These are phyloP conservation scores for Nineta flava DNA, from an alignment of 2,888 invertebrate genomes.

Conservation along the genomic window DNA sequence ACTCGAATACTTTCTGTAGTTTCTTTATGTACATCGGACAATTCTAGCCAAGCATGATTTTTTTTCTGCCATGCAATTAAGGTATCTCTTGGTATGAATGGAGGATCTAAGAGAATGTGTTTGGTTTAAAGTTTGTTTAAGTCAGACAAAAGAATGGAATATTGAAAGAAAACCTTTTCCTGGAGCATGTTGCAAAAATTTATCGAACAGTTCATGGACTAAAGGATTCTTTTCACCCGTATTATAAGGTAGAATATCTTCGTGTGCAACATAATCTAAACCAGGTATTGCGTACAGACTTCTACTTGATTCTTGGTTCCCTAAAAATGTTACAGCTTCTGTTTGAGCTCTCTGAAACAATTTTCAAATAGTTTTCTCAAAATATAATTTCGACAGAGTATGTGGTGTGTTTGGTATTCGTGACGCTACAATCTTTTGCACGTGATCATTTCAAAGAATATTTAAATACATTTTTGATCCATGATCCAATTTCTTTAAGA, in stretches of 20 bases:
- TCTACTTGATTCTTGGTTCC: slow-evolving; percentile 88
- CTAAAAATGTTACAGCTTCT: slow-evolving; percentile 92
- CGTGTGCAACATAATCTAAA: slow-evolving; percentile 94
- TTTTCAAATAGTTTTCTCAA: slow-evolving; percentile 6
- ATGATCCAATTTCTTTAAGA: too few relatives aligned
- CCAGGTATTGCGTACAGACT: slow-evolving; percentile 95
- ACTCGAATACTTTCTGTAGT: slow-evolving; percentile 92
- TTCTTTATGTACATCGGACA: slow-evolving; percentile 94
- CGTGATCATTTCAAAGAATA: too few relatives aligned
- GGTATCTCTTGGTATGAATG: slow-evolving; percentile 77
- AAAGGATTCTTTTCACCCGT: slow-evolving; percentile 78
- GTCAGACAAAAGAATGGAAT: not conserved
- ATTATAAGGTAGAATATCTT: slow-evolving; percentile 90
- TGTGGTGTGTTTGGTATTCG: not conserved
- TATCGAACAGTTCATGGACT: slow-evolving; percentile 92
- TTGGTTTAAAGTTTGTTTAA: not conserved
- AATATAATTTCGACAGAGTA: not conserved
- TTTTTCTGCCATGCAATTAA: slow-evolving; percentile 92
- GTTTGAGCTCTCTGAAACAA: slow-evolving; percentile 79
- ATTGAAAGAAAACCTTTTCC: slow-evolving; percentile 42
- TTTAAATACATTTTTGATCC: too few relatives aligned
- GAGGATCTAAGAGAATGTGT: slow-evolving; percentile 45
- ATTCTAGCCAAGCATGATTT: slow-evolving; percentile 91
- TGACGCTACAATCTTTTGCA: not conserved
- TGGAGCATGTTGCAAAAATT: slow-evolving; percentile 69